Evolutionary conservation across 2,797 vertebrate genomes (phyloP), one percentile per base, ranked within the genome.

Genomic region (Hozukius guyotensis): DNA sequence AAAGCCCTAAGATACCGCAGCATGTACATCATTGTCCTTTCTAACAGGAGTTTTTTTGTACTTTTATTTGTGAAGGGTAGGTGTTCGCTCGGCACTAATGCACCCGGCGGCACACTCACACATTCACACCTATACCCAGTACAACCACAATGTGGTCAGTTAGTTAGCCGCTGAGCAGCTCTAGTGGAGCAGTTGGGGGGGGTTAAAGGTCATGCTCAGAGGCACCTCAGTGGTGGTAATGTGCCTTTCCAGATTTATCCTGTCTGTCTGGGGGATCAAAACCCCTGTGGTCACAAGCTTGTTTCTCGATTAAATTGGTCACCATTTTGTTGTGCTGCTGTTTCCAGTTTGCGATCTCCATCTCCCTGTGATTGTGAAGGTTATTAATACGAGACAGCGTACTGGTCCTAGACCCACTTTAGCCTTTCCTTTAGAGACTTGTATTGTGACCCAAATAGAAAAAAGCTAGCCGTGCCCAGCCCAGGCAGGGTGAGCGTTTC

Each of bases 371-470:
- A 60, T 68, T 57, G 31, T 38, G 14, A 46, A 16, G 32, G 14
- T 64, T 61, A 68, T 70, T 71, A 77, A 75, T 57, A 74, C 24
- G 38, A 81, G 55, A 61, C 67, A 36, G 38, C 11, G 38, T 80
- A 36, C 57, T 38, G 32, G 25, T 81, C 65, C n/a, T n/a, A 77
- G 77, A 77, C 82, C 84, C 75, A 80, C 77, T 90, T 82, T 52
- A 24, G 59, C 62, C 57, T 29, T 29, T 42, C 69, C 42, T 4
- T 88, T 71, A 56, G 68, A 61, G 71, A 46, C 83, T 86, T 86
- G 25, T 25, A 16, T 84, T 52, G 55, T 77, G 86, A 91, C 91
- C 87, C 87, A 81, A 75, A 85, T 82, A 49, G 14, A 78, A 55
- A 79, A 85, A 79, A 46, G 0, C 70, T 42, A 36, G 11, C 53